Evolutionary conservation across 2,113 vertebrate genomes (phyloP).

Genomic region (Gallinago jamesoni): DNA sequence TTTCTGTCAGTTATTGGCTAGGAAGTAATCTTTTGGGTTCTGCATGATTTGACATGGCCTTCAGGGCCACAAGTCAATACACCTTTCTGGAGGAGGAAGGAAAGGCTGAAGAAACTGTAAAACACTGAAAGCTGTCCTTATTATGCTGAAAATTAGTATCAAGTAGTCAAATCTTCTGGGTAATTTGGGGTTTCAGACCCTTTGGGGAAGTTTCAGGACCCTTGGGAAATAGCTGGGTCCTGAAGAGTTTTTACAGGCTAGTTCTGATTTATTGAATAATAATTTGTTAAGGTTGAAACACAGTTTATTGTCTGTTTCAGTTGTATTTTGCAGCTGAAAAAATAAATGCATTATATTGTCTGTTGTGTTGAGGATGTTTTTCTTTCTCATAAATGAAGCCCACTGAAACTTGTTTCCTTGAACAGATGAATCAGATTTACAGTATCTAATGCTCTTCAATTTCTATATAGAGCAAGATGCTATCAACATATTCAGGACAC

Average conservation of each 20-base stretch:
- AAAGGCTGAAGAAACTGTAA: neutral
- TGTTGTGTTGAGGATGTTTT: neutral
- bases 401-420: neutral
- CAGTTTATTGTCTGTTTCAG: neutral
- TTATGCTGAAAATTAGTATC: neutral
- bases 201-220: neutral
- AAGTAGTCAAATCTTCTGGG: neutral
- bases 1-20: constrained; percentile 53
- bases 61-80: constrained; percentile 23
- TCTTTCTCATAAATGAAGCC: neutral
- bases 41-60: constrained; percentile 35
- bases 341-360: neutral
- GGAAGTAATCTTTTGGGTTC: constrained; percentile 61
- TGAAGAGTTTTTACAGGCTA: neutral
- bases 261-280: neutral
- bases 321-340: neutral
- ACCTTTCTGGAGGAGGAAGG: neutral
- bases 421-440: neutral
- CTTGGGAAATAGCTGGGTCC: neutral
- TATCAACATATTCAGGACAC: neutral
- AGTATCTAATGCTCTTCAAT: neutral
- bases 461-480: neutral
- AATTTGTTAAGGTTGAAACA: neutral
- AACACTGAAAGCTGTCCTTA: neutral
- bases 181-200: neutral